Base-by-base conservation (phyloP, 2,888 invertebrate genomes). In the Eupithecia exiguata region DNA sequence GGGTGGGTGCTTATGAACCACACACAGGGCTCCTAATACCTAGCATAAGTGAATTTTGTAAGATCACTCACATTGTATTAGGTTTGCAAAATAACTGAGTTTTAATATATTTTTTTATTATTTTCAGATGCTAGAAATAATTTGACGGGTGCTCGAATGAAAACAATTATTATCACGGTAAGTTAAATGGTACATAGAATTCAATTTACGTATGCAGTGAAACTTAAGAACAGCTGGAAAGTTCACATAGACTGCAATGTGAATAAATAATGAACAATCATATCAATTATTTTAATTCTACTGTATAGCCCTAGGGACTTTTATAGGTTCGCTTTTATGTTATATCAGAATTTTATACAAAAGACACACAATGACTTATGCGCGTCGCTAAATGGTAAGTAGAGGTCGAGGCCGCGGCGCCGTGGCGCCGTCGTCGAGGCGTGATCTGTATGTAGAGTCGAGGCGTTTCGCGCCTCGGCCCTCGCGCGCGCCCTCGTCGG, bases 41-140 rank as follows among this genome's bases (percentile, higher is more conserved):
- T n/a, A n/a, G n/a, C n/a, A n/a, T n/a, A n/a, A n/a, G n/a, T n/a
- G n/a, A n/a, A n/a, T n/a, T n/a, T n/a, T n/a, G n/a, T n/a, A n/a
- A n/a, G n/a, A n/a, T n/a, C n/a, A n/a, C n/a, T n/a, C n/a, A n/a
- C n/a, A n/a, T n/a, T n/a, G n/a, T n/a, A n/a, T n/a, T n/a, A n/a
- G n/a, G n/a, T n/a, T n/a, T n/a, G n/a, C n/a, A n/a, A n/a, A n/a
- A n/a, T n/a, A n/a, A n/a, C n/a, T n/a, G 21, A 58, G 25, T 58
- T 25, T 25, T 58, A 21, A 58, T 5, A 14, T n/a, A n/a, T 58
- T 75, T 71, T 69, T 71, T 43, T 36, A 21, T 43, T 74, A 25
- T 71, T 79, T 79, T 66, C 79, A 79, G 79, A 77, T 77, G 74
- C 58, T 61, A 58, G 72, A 67, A 75, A 78, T 74, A 65, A 62